Evolutionary conservation across 2,888 invertebrate species (phyloP).

Genomic region (Eudemis profundana): DNA sequence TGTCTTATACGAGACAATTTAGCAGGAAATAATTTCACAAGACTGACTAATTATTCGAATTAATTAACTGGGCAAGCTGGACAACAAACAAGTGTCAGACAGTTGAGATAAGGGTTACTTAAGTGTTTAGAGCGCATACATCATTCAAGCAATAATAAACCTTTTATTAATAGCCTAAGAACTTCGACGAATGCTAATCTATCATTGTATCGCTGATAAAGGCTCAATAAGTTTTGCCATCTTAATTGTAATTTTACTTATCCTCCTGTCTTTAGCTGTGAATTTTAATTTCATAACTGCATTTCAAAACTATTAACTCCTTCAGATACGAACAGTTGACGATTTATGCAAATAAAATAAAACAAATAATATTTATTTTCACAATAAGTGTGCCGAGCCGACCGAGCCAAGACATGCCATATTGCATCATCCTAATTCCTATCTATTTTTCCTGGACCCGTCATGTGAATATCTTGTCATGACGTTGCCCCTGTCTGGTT

Average conservation of each 20-base stretch:
- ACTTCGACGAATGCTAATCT: not conserved
- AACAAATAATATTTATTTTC: too few relatives aligned
- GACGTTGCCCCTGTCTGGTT: too few relatives aligned
- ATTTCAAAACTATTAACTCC: too few relatives aligned
- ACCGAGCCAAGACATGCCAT: too few relatives aligned
- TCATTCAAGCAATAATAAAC: not conserved
- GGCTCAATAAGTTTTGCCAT: not conserved
- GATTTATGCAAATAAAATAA: too few relatives aligned
- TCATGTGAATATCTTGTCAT: too few relatives aligned
- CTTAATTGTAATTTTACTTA: too few relatives aligned
- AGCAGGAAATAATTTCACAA: slow-evolving; percentile 66
- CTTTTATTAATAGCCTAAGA: not conserved
- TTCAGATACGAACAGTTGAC: too few relatives aligned
- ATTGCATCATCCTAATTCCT: too few relatives aligned
- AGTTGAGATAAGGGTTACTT: slow-evolving; percentile 50
- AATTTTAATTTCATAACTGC: not conserved
- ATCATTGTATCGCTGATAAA: not conserved
- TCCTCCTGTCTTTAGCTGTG: too few relatives aligned
- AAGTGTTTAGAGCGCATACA: not conserved
- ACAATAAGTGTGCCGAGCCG: too few relatives aligned
- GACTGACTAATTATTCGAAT: slow-evolving; percentile 69
- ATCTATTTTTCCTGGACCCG: too few relatives aligned
- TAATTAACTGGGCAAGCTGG: slow-evolving; percentile 66
- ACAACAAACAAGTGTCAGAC: slow-evolving; percentile 62
- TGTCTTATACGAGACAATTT: slow-evolving; percentile 67